Evolutionary conservation across 1,140 invertebrate species (phyloP).

Genomic region (Nilaparvata lugens): DNA sequence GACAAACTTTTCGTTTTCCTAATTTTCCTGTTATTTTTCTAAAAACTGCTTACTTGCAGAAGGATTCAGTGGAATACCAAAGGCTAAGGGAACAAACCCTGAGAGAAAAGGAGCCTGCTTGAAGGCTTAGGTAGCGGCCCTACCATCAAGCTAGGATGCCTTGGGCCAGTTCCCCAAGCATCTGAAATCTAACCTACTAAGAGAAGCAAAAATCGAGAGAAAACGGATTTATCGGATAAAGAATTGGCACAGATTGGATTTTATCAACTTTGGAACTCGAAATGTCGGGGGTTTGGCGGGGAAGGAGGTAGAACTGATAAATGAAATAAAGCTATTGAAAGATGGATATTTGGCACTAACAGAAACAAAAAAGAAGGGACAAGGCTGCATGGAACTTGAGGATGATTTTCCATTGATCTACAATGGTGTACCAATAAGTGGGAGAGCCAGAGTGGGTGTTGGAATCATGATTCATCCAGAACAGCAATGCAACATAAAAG

Average conservation of each 20-base stretch:
- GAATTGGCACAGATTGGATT: neutral
- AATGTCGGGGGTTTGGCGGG: constrained; percentile 15
- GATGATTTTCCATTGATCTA: constrained; percentile 10
- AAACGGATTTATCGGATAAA: no score
- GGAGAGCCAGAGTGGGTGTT: constrained; percentile 7
- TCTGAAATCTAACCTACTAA: no score
- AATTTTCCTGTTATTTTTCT: no score
- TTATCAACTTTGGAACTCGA: constrained; percentile 12
- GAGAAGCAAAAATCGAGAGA: no score
- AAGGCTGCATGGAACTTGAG: constrained; percentile 8
- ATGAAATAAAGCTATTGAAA: constrained; percentile 8
- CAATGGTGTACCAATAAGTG: neutral
- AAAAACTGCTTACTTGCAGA: no score
- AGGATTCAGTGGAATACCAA: no score
- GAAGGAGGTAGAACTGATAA: constrained; percentile 13
- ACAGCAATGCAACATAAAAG: neutral
- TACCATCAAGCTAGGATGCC: no score
- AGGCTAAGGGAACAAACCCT: no score
- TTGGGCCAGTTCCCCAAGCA: no score
- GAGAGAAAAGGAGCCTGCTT: no score
- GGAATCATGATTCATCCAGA: neutral
- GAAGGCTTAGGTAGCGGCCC: no score
- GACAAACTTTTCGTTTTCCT: no score
- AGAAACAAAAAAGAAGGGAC: constrained; percentile 19
- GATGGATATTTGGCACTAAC: constrained; percentile 14